Conservation (phyloP, 2,888 invertebrate genomes). For the Polia nebulosa region DNA sequence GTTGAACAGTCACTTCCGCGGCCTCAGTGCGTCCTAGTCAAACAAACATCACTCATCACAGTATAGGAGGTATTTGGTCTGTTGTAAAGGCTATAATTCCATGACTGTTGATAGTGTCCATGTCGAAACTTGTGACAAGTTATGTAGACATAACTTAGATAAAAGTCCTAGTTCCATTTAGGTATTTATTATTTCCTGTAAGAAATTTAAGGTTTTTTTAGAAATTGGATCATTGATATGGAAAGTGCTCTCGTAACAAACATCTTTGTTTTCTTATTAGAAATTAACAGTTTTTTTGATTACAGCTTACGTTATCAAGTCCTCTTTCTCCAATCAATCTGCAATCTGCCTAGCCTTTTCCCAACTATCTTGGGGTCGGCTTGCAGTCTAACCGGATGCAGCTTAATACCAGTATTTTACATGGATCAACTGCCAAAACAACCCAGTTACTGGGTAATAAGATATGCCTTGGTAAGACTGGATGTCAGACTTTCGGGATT, state of each 20-base stretch:
- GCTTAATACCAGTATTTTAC: too few relatives aligned
- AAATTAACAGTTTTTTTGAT: too few relatives aligned
- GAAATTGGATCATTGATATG: neutral
- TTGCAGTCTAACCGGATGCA: too few relatives aligned
- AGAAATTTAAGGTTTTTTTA: neutral
- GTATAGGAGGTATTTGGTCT: neutral
- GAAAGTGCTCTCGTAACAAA: neutral
- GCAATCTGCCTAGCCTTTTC: too few relatives aligned
- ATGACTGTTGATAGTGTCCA: neutral
- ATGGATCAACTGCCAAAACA: too few relatives aligned
- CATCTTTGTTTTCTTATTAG: neutral
- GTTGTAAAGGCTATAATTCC: neutral
- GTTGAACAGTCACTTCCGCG: slow-evolving; percentile 48
- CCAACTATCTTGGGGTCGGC: too few relatives aligned
- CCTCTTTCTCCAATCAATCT: too few relatives aligned
- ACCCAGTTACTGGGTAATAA: too few relatives aligned
- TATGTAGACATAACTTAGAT: neutral
- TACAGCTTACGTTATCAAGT: neutral
- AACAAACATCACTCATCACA: slow-evolving; percentile 1
- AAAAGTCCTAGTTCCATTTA: neutral
- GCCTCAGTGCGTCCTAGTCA: slow-evolving; percentile 54
- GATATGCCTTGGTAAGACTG: too few relatives aligned
- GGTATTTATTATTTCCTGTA: slow-evolving; percentile 1
- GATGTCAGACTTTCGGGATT: too few relatives aligned
- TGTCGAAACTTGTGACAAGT: neutral